phyloP scores from a whole-genome alignment of 2,888 invertebrate species.

The Noctua janthina region DNA sequence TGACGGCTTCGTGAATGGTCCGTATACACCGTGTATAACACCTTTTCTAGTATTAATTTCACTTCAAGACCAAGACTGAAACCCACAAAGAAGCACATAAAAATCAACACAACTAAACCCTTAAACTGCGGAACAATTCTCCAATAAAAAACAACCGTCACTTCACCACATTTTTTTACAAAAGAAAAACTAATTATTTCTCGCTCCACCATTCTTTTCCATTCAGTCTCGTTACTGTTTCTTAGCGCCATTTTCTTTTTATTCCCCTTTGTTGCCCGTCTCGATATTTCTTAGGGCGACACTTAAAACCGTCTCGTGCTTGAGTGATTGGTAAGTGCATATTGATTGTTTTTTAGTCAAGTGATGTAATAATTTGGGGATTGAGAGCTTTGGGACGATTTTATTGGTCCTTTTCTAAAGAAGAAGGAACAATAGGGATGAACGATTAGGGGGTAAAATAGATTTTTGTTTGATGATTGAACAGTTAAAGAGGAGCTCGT shows the following conservation, averaged over 20 bases:
- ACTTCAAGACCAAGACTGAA: not conserved
- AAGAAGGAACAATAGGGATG: not conserved
- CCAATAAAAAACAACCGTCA: constrained; percentile 52
- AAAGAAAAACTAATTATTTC: constrained; percentile 80
- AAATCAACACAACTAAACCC: constrained; percentile 1
- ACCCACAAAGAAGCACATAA: not conserved
- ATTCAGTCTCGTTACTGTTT: constrained; percentile 73
- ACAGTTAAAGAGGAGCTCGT: not conserved
- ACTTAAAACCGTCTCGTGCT: constrained; percentile 49
- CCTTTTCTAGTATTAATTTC: not conserved
- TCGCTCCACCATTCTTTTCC: constrained; percentile 74
- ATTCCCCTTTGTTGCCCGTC: constrained; percentile 54
- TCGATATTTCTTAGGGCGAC: constrained; percentile 57
- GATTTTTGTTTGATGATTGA: not conserved
- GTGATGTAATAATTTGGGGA: constrained; percentile 48
- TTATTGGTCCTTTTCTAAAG: constrained; percentile 16
- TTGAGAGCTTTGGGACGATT: constrained; percentile 11
- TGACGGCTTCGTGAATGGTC: too few relatives aligned
- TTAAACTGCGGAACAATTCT: constrained; percentile 47
- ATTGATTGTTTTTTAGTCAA: constrained; percentile 52
- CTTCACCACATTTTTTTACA: constrained; percentile 51
- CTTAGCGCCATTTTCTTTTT: constrained; percentile 55
- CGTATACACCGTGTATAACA: too few relatives aligned
- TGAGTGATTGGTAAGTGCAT: constrained; percentile 61
- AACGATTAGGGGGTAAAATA: not conserved